Evolutionary conservation across 2,797 vertebrate species (phyloP).

Genomic region (Telmatherina bonti): DNA sequence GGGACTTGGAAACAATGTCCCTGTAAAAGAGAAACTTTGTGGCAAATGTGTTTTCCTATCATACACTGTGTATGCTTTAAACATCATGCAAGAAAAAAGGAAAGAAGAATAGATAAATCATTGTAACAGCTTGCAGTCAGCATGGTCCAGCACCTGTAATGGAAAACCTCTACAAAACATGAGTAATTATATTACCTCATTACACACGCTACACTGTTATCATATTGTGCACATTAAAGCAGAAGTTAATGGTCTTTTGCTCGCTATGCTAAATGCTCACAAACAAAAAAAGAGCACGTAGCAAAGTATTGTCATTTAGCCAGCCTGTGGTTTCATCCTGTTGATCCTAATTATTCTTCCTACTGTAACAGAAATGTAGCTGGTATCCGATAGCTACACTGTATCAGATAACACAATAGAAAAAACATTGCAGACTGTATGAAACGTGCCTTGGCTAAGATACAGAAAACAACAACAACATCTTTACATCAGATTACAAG

Average conservation of each 20-base stretch:
- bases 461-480: conserved; percentile 74
- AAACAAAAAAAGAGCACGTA: conserved; percentile 39
- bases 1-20: conserved; percentile 26
- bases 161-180: conserved; percentile 39
- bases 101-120: conserved; percentile 34
- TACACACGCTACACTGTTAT: conserved; percentile 38
- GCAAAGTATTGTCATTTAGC: conserved; percentile 39
- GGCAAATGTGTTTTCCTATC: conserved; percentile 27
- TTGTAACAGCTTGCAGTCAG: conserved; percentile 54
- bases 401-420: conserved; percentile 61
- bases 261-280: conserved; percentile 63
- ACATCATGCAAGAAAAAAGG: conserved; percentile 49
- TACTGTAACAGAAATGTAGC: conserved; percentile 48
- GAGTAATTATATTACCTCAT: conserved; percentile 49
- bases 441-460: conserved; percentile 80
- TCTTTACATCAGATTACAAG: conserved; percentile 58
- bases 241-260: conserved; percentile 54
- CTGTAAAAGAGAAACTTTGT: conserved; percentile 30
- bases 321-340: conserved; percentile 18
- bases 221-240: conserved; percentile 44
- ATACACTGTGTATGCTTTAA: conserved; percentile 40
- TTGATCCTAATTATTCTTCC: conserved; percentile 39
- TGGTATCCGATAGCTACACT: conserved; percentile 67
- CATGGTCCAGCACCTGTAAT: conserved; percentile 36
- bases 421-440: conserved; percentile 66